Conservation (phyloP, 2,113 vertebrate species). For the Emydocephalus ijimae region DNA sequence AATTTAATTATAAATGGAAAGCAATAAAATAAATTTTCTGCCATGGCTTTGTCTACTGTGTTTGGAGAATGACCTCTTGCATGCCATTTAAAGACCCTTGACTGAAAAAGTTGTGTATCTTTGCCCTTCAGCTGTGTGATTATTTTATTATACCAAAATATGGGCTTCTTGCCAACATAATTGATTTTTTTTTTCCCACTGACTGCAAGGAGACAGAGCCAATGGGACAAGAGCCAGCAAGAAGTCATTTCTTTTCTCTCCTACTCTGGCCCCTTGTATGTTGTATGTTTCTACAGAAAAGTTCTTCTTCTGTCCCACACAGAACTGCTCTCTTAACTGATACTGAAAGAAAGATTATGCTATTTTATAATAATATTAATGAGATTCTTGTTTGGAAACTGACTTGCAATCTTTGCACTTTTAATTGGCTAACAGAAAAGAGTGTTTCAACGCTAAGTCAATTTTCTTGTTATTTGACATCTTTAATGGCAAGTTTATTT, state of each 20-base stretch:
- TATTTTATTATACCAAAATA: not conserved
- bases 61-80: not conserved
- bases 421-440: slow-evolving; percentile 32
- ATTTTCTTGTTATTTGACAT: slow-evolving; percentile 27
- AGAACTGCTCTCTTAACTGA: not conserved
- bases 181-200: not conserved
- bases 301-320: not conserved
- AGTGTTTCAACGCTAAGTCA: slow-evolving; percentile 22
- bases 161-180: not conserved
- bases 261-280: not conserved
- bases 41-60: not conserved
- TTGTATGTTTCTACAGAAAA: not conserved
- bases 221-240: not conserved
- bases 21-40: not conserved
- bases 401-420: slow-evolving; percentile 12
- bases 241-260: not conserved
- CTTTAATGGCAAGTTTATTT: slow-evolving; percentile 31
- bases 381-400: not conserved
- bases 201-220: not conserved
- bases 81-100: too few relatives aligned
- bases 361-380: not conserved
- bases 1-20: not conserved
- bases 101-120: not conserved
- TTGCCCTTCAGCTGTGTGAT: not conserved
- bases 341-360: not conserved